Conservation (phyloP, 2,113 vertebrate species). For the Pardalotus punctatus region DNA sequence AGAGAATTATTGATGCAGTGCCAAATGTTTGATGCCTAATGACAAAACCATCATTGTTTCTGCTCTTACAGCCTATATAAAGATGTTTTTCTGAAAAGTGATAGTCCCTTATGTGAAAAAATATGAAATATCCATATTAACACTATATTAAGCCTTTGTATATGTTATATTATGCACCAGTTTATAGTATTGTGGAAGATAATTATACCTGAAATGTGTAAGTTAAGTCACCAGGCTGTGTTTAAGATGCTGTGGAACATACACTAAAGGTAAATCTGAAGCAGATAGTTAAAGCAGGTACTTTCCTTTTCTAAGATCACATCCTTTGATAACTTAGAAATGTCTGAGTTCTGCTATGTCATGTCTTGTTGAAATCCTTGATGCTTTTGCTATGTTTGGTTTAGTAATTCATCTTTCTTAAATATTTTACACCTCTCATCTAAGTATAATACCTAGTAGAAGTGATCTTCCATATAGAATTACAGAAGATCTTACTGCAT, state of each 20-base stretch:
- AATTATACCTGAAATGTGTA: not conserved
- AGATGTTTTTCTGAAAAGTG: slow-evolving; percentile 64
- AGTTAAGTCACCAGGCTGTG: not conserved
- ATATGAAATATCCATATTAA: not conserved
- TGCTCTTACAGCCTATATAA: slow-evolving; percentile 78
- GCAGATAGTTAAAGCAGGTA: not conserved
- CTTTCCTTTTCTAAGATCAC: not conserved
- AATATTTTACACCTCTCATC: not conserved
- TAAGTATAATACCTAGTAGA: not conserved
- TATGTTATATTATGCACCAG: not conserved
- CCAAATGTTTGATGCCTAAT: slow-evolving; percentile 87
- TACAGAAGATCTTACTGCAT: not conserved
- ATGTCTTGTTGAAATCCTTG: not conserved
- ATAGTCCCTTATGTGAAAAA: not conserved
- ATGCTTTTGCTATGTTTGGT: not conserved
- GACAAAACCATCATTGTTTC: slow-evolving; percentile 83
- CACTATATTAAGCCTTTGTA: not conserved
- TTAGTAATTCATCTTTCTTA: not conserved
- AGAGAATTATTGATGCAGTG: slow-evolving; percentile 90
- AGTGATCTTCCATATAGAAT: not conserved
- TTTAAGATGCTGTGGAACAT: not conserved
- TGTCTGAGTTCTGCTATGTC: not conserved
- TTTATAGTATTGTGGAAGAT: not conserved
- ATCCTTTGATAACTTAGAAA: not conserved
- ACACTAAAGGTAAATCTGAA: not conserved